Evolutionary conservation across 1,140 invertebrate species (phyloP).

Genomic region (Matsumurasca onukii): DNA sequence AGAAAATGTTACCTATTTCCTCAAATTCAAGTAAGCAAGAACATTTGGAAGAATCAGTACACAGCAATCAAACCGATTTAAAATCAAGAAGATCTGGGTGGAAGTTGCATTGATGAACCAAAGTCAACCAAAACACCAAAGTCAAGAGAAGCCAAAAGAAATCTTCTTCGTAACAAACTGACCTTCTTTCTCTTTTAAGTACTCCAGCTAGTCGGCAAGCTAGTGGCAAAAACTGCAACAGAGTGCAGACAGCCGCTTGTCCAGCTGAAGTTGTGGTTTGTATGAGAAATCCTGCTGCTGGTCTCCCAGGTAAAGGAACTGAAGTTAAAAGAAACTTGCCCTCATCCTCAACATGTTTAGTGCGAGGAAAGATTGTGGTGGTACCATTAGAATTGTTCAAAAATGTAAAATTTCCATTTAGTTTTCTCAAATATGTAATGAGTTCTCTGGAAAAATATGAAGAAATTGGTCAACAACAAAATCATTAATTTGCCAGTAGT

Average conservation of each 20-base stretch:
- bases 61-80: not conserved
- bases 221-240: not conserved
- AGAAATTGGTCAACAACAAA: no score
- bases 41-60: no score
- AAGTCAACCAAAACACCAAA: no score
- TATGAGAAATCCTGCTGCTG: not conserved
- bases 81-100: not conserved
- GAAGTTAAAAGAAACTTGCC: not conserved
- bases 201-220: constrained; percentile 7
- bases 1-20: no score
- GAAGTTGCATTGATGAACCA: not conserved
- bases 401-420: constrained; percentile 1
- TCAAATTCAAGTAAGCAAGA: no score
- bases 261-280: constrained; percentile 6
- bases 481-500: no score
- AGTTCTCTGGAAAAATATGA: not conserved
- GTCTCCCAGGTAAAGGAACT: not conserved
- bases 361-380: not conserved
- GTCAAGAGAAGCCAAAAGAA: not conserved
- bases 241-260: not conserved
- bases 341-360: no score
- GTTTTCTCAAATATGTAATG: no score
- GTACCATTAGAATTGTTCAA: not conserved
- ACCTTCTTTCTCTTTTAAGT: not conserved
- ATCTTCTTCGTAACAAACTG: not conserved